Evolutionary conservation across 1,140 invertebrate genomes (phyloP), one percentile per base, ranked within the genome.

Genomic region (Ladona fulva): DNA sequence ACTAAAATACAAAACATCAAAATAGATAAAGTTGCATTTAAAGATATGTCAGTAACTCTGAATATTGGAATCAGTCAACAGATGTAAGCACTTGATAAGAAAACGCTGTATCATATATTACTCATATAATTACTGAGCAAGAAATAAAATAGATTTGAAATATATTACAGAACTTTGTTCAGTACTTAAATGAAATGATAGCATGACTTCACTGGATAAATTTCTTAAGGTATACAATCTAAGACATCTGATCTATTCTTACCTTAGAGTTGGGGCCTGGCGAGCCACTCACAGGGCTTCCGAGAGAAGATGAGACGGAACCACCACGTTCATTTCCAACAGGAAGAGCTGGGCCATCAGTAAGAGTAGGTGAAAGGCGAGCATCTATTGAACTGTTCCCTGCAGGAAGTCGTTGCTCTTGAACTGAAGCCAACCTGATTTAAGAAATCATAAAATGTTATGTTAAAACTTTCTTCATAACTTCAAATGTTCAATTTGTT

Each of bases 351-450:
- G 87, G 88, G 79, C 88, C 91, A 84, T 89, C 90, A 81, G 80
- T 84, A 77, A 85, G 85, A 78, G 83, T 90, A 78, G 91, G 90
- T 1, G 91, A 91, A n/a, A 89, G 83, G 24, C 79, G 80, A 12
- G 80, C 77, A 16, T 78, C 90, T 87, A n/a, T 73, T 77, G 86
- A 81, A 79, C 88, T 86, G 80, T 89, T 89, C 83, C 86, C 82
- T 75, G 89, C 86, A 14, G 94, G 93, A 79, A 94, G 86, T 80
- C 95, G 90, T 85, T 97, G 95, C 85, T 97, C 95, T 88, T 97
- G 95, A 44, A 97, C 96, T 83, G 95, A 96, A 66, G 96, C 95
- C 85, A 97, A 89, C 83, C 96, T 97, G 83, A 37, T n/a, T 83
- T 37, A 37, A 37, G 29, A 37, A 85, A 82, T 12, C 16, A 14